Conservation (phyloP, 2,113 vertebrate species). For the Callaeas wilsoni region DNA sequence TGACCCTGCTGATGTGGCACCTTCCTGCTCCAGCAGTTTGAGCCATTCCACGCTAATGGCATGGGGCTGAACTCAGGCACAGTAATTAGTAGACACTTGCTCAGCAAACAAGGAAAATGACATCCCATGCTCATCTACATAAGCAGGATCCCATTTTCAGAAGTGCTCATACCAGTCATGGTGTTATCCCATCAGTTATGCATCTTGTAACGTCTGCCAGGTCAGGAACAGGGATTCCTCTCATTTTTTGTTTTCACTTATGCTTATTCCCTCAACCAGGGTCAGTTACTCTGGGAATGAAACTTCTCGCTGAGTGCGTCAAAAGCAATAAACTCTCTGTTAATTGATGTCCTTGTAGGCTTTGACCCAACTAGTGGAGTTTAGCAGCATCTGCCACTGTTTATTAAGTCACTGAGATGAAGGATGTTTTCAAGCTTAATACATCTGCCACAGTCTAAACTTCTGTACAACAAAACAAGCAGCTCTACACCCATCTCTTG, state of each 20-base stretch:
- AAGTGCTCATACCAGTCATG: background rate
- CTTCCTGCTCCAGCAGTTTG: background rate
- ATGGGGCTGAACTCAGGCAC: background rate
- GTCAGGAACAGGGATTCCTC: background rate
- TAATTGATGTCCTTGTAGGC: constrained; percentile 47
- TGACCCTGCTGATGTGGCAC: background rate
- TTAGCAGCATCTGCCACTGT: constrained; percentile 52
- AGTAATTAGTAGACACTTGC: background rate
- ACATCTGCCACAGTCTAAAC: background rate
- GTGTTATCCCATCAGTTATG: background rate
- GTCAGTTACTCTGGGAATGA: constrained; percentile 7
- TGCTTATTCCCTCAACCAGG: background rate
- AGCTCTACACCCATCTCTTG: background rate
- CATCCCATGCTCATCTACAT: background rate
- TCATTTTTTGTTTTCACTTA: background rate
- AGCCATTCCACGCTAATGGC: background rate
- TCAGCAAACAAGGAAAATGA: background rate
- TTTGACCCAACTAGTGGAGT: constrained; percentile 25
- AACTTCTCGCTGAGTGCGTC: constrained; percentile 44
- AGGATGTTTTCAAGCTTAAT: background rate
- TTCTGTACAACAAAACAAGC: background rate
- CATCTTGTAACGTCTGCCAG: background rate
- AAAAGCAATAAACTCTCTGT: constrained; percentile 44
- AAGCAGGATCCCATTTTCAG: background rate
- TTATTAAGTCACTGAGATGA: constrained; percentile 45